phyloP scores from a whole-genome alignment of 2,797 vertebrate genomes.

The Coilia nasus region DNA sequence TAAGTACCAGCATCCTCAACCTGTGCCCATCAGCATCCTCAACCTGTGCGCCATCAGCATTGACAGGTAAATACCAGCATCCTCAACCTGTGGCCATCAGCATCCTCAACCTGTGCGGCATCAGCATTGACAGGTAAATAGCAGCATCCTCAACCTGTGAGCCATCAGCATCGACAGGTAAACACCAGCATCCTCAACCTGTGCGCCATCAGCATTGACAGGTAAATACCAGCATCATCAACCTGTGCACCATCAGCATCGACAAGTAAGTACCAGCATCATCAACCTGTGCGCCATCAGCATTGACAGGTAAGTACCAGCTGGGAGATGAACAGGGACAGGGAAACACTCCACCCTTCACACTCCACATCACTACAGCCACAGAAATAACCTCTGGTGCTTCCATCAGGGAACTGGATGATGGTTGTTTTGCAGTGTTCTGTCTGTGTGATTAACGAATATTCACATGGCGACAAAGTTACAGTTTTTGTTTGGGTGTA shows the following conservation, averaged over 20 bases:
- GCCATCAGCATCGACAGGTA: slow-evolving; percentile 84
- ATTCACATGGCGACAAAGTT: too few species aligned
- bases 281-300: slow-evolving; percentile 84
- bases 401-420: background rate
- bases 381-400: background rate
- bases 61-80: too few species aligned
- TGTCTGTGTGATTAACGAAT: too few species aligned
- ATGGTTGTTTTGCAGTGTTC: too few species aligned
- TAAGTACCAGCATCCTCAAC: too few species aligned
- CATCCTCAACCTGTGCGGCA: slow-evolving; percentile 82
- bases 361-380: background rate
- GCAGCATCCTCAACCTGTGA: slow-evolving; percentile 82
- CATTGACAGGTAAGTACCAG: slow-evolving; percentile 74
- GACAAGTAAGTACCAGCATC: slow-evolving; percentile 83
- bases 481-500: too few species aligned
- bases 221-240: slow-evolving; percentile 83
- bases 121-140: slow-evolving; percentile 84
- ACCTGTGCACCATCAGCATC: slow-evolving; percentile 83
- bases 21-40: slow-evolving; percentile 82
- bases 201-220: slow-evolving; percentile 83
- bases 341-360: background rate
- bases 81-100: too few species aligned
- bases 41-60: slow-evolving; percentile 85
- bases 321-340: background rate
- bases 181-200: slow-evolving; percentile 84